phyloP scores from a whole-genome alignment of 2,888 invertebrate species.

The Nipponacmea schrenckii region DNA sequence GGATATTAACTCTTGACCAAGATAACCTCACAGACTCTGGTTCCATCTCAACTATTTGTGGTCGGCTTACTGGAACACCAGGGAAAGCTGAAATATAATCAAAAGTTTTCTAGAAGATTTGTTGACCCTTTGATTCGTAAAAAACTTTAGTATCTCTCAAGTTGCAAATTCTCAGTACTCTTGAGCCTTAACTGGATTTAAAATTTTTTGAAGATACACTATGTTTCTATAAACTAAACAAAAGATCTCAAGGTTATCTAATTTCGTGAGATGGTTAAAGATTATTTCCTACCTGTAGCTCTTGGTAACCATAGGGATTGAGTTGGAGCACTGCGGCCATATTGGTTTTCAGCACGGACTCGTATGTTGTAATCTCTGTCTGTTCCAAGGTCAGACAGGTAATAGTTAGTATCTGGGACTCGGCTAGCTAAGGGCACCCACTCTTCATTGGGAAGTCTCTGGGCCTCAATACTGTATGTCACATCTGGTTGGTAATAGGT shows the following conservation, averaged over 20 bases:
- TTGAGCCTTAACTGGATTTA: no score
- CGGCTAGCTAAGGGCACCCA: constrained; percentile 51
- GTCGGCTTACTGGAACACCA: constrained; percentile 55
- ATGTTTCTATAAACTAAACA: no score
- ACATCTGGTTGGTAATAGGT: constrained; percentile 36
- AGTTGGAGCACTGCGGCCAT: constrained; percentile 95
- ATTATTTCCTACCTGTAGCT: constrained; percentile 53
- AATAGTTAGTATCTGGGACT: constrained; percentile 52
- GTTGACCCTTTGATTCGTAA: neutral
- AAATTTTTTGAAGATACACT: no score
- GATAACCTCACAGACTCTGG: constrained; percentile 48
- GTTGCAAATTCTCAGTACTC: no score
- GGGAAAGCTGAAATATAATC: constrained; percentile 45
- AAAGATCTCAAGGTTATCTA: no score
- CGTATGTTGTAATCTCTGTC: constrained; percentile 96
- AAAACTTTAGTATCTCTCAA: no score
- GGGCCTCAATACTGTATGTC: constrained; percentile 54
- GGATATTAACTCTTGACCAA: constrained; percentile 56
- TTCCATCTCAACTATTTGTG: constrained; percentile 53
- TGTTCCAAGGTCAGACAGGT: constrained; percentile 76
- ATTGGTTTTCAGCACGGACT: constrained; percentile 94
- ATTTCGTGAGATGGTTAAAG: no score
- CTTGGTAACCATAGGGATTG: constrained; percentile 75
- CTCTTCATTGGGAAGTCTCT: constrained; percentile 46
- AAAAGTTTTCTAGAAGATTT: neutral